Conservation (phyloP, 2,113 vertebrate species). For the Tetrax tetrax region DNA sequence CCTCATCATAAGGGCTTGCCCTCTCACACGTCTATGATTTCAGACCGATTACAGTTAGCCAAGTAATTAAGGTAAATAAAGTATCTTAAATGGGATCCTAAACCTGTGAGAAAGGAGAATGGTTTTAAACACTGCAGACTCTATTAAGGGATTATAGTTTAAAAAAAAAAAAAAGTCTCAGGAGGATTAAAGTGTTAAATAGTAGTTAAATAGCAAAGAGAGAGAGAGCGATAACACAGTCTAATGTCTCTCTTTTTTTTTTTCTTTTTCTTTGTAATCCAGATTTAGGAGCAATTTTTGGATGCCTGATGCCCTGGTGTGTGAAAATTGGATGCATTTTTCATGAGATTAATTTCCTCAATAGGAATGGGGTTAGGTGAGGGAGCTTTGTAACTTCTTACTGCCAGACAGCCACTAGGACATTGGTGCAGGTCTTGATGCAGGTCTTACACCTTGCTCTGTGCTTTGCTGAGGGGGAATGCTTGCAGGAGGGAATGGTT, state of each 20-base stretch:
- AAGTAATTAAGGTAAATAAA: conserved; percentile 34
- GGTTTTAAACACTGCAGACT: not conserved
- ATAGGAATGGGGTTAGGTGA: not conserved
- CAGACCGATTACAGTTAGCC: conserved; percentile 31
- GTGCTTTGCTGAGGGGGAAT: not conserved
- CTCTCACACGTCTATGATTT: not conserved
- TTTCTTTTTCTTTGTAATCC: not conserved
- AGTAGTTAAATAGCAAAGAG: conserved; percentile 20
- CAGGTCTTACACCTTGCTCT: not conserved
- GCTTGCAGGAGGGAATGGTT: not conserved
- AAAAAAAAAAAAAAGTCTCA: not conserved
- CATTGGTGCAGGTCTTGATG: not conserved
- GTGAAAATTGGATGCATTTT: conserved; percentile 27
- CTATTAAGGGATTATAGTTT: conserved; percentile 19
- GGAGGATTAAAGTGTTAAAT: conserved; percentile 54
- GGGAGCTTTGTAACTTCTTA: not conserved
- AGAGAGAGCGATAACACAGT: not conserved
- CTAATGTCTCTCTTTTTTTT: not conserved
- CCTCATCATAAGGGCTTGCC: not conserved
- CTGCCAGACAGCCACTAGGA: not conserved
- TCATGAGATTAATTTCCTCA: conserved; percentile 19
- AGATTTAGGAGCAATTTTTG: conserved; percentile 4
- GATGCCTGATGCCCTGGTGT: not conserved
- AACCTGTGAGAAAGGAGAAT: conserved; percentile 4
- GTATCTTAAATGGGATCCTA: conserved; percentile 33